Percentiles rank a stretch among this genome's conserved stretches.
phyloP scores from a whole-genome alignment of 2,888 invertebrate species.

The Aphidoletes aphidimyza region DNA sequence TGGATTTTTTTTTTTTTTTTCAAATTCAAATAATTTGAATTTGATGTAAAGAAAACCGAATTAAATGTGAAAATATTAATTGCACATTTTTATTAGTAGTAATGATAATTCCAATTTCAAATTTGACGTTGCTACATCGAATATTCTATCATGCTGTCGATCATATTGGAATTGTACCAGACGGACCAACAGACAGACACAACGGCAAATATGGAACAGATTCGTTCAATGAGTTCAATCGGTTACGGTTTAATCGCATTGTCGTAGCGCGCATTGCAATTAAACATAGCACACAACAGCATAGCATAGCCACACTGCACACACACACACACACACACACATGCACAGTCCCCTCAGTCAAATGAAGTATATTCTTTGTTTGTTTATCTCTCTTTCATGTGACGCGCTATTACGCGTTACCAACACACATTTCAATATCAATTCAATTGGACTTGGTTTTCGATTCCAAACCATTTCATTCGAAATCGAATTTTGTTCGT shows the following conservation, averaged over 20 bases:
- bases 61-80: too few relatives aligned
- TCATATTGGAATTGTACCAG: too few relatives aligned
- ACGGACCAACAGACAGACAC: too few relatives aligned
- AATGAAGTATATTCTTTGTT: not conserved
- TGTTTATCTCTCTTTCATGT: not conserved
- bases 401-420: slow-evolving; percentile 6
- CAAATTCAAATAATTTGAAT: too few relatives aligned
- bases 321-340: not conserved
- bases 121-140: too few relatives aligned
- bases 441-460: not conserved
- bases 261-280: not conserved
- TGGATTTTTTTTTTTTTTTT: not conserved
- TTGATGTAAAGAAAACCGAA: too few relatives aligned
- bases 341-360: not conserved
- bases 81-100: too few relatives aligned
- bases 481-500: slow-evolving; percentile 13
- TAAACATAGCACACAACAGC: not conserved
- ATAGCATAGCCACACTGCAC: too few relatives aligned
- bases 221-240: too few relatives aligned
- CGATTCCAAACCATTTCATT: slow-evolving; percentile 14
- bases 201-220: too few relatives aligned
- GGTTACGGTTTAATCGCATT: not conserved
- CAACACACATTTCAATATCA: not conserved
- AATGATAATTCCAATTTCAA: too few relatives aligned
- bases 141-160: too few relatives aligned